Evolutionary conservation across 2,888 invertebrate genomes (phyloP).

Genomic region (Autographa gamma): DNA sequence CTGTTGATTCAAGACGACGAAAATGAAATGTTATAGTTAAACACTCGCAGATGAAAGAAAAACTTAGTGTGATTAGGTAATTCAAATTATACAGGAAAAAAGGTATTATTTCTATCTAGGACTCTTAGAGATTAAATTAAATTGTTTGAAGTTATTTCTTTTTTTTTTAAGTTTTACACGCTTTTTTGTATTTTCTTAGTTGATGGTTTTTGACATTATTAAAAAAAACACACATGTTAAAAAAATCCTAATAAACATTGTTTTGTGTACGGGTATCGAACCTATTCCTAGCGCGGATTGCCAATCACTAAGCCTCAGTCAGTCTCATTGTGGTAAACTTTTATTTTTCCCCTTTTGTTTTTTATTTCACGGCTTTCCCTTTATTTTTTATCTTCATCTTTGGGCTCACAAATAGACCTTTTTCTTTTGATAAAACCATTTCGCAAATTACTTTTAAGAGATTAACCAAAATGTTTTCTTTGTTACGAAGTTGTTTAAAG

Average conservation of each 20-base stretch:
- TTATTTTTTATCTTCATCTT: slow-evolving; percentile 37
- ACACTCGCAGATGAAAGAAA: neutral
- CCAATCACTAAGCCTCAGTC: neutral
- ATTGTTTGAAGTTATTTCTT: no score
- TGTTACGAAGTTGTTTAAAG: slow-evolving; percentile 29
- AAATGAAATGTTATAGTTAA: neutral
- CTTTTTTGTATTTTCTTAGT: neutral
- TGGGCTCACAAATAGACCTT: slow-evolving; percentile 41
- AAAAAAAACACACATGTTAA: no score
- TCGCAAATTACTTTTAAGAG: slow-evolving; percentile 47
- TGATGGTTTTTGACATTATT: neutral
- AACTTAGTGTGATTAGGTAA: neutral
- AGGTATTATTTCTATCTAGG: no score
- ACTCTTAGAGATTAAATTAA: no score
- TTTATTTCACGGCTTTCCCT: slow-evolving; percentile 23
- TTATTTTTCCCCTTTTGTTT: slow-evolving; percentile 23
- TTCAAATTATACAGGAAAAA: neutral
- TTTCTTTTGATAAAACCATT: slow-evolving; percentile 33
- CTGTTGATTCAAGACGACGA: slow-evolving; percentile 6
- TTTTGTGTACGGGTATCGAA: neutral
- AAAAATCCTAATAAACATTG: no score
- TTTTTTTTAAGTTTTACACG: no score
- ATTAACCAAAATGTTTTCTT: slow-evolving; percentile 36
- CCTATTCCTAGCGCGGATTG: neutral
- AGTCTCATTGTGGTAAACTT: slow-evolving; percentile 31